phyloP scores from a whole-genome alignment of 2,888 invertebrate species.

The Epirrhoe tristata region DNA sequence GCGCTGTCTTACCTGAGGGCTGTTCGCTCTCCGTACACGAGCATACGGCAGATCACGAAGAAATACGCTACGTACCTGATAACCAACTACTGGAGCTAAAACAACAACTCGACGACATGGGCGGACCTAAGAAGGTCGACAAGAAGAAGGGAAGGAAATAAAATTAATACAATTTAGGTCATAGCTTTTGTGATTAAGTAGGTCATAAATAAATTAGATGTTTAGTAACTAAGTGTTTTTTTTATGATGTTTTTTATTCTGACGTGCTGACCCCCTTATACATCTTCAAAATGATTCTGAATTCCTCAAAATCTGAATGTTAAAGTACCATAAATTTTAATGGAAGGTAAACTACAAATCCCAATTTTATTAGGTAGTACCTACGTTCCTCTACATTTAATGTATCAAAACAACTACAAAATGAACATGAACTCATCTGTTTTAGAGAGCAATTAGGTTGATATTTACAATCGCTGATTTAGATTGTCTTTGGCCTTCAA shows the following conservation, averaged over 20 bases:
- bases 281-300: too few species aligned
- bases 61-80: slow-evolving; percentile 93
- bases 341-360: not conserved
- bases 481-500: slow-evolving; percentile 32
- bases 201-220: not conserved
- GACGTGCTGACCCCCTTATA: too few species aligned
- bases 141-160: slow-evolving; percentile 65
- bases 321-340: not conserved
- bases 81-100: slow-evolving; percentile 91
- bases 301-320: too few species aligned
- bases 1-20: slow-evolving; percentile 91
- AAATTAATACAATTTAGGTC: too few species aligned
- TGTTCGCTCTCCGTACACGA: slow-evolving; percentile 89
- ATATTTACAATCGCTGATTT: slow-evolving; percentile 21
- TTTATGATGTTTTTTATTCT: not conserved
- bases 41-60: slow-evolving; percentile 88
- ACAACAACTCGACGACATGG: slow-evolving; percentile 89
- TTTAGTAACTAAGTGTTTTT: not conserved
- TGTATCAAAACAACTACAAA: slow-evolving; percentile 3
- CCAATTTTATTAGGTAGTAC: not conserved
- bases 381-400: not conserved
- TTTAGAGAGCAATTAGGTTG: slow-evolving; percentile 16
- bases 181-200: too few species aligned
- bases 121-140: slow-evolving; percentile 79
- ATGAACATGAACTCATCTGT: slow-evolving; percentile 15